Base-by-base conservation (phyloP, 2,113 vertebrate genomes). In the Polyodon spathula region DNA sequence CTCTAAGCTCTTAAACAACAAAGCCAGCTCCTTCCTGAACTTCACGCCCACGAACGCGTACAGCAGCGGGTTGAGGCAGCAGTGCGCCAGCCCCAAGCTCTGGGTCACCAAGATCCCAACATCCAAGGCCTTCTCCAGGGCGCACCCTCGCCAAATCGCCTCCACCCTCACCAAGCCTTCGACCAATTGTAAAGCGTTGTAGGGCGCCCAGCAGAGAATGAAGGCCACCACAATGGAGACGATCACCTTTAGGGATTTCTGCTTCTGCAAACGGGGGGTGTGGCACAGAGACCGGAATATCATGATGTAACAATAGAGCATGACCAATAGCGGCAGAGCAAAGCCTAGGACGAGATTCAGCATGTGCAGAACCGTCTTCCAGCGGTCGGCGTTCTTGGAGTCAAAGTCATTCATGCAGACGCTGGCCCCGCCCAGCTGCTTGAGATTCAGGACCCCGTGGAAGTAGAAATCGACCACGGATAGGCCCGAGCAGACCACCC, bases 31-130 rank as follows among this genome's bases (percentile, higher is more conserved):
- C 58, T 70, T 81, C 15, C 84, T 78, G 67, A 92, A 92, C 68
- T 88, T 90, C 15, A 85, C 77, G 0, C 89, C 90, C 4, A 86
- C 82, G 5, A 91, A 86, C 10, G 86, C 84, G 0, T 92, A 92
- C 10, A 90, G 79, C 57, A 92, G 63, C 5, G 90, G 90, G 73
- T 92, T 92, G 8, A 92, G 71, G 59, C 89, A 89, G 38, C 84
- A 89, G 64, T 92, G 90, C 2, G 78, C 68, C 46, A 90, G 71
- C 2, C 87, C 90, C 57, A 91, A 0, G 11, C 78, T 84, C 55
- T 88, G 77, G 0, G 88, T 81, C 56, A 89, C 61, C 58, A 83
- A 0, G 41, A 73, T 76, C 15, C 85, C 83, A 0, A 80, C 63
- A 66, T 92, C 89, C 55, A 92, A 5, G 1, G 65, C 67, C 0